Evolutionary conservation across 2,888 invertebrate species (phyloP).

Genomic region (Erynnis tages): DNA sequence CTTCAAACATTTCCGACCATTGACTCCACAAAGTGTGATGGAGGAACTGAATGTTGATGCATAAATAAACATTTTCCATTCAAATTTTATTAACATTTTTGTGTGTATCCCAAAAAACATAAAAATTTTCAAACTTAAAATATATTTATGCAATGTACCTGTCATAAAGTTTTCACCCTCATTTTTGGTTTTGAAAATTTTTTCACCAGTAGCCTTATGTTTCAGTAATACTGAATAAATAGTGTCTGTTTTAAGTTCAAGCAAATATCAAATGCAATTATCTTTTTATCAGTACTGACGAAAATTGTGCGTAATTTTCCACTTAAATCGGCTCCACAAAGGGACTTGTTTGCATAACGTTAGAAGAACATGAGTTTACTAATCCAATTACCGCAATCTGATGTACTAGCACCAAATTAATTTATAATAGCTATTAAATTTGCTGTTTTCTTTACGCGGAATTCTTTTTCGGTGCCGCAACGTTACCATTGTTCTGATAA

Average conservation of each 20-base stretch:
- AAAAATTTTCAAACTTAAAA: no score
- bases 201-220: no score
- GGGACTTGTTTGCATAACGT: neutral
- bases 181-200: no score
- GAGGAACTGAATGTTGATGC: neutral
- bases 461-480: constrained; percentile 58
- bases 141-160: no score
- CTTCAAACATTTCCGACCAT: constrained; percentile 16
- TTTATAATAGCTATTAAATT: constrained; percentile 58
- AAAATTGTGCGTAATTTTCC: neutral
- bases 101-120: no score
- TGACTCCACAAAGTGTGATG: constrained; percentile 21
- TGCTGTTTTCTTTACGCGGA: constrained; percentile 54
- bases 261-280: neutral
- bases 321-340: constrained; percentile 1
- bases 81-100: neutral
- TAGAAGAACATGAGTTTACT: neutral
- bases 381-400: constrained; percentile 32
- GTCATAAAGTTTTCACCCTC: no score
- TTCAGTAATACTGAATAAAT: no score
- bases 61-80: neutral
- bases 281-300: neutral
- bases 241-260: neutral
- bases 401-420: constrained; percentile 40
- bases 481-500: constrained; percentile 53